Conservation (phyloP, 2,888 invertebrate species). For the Tetranychus piercei region DNA sequence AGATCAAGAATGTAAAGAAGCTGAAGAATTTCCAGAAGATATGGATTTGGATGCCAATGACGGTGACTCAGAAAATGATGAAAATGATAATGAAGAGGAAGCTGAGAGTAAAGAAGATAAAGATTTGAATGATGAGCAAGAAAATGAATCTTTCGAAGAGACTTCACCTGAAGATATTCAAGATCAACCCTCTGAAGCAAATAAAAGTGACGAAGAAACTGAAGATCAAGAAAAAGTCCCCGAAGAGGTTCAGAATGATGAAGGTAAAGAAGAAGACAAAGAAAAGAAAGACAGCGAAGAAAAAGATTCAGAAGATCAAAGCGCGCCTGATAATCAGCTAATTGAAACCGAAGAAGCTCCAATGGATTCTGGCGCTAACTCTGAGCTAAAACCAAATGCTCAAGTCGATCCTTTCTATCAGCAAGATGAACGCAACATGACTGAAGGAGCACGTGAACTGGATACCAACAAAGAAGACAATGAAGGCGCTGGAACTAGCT, state of each 20-base stretch:
- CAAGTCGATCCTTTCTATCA: not conserved
- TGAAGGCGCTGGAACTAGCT: not conserved
- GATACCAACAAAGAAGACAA: not conserved
- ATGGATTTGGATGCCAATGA: slow-evolving; percentile 55
- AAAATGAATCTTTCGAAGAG: slow-evolving; percentile 38
- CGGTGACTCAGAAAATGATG: slow-evolving; percentile 42
- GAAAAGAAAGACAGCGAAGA: not conserved
- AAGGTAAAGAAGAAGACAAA: not conserved
- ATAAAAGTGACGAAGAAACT: slow-evolving; percentile 33
- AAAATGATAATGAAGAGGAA: slow-evolving; percentile 39
- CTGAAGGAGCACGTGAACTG: not conserved
- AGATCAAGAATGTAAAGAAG: slow-evolving; percentile 42
- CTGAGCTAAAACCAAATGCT: not conserved
- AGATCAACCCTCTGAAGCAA: slow-evolving; percentile 28
- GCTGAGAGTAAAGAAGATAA: slow-evolving; percentile 23
- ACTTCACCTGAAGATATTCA: slow-evolving; percentile 13
- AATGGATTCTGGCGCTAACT: not conserved
- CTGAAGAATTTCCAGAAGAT: slow-evolving; percentile 70
- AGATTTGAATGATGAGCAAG: slow-evolving; percentile 38
- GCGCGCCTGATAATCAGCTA: not conserved
- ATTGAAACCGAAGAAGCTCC: not conserved
- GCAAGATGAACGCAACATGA: slow-evolving; percentile 4
- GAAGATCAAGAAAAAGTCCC: slow-evolving; percentile 30
- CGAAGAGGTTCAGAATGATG: slow-evolving; percentile 17
- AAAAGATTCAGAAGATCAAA: not conserved